A percentile compares a stretch with the other conserved stretches of the same genome.
Evolutionary conservation across 2,797 vertebrate genomes (phyloP).

Genomic region (Sebastes kiyomatsui): DNA sequence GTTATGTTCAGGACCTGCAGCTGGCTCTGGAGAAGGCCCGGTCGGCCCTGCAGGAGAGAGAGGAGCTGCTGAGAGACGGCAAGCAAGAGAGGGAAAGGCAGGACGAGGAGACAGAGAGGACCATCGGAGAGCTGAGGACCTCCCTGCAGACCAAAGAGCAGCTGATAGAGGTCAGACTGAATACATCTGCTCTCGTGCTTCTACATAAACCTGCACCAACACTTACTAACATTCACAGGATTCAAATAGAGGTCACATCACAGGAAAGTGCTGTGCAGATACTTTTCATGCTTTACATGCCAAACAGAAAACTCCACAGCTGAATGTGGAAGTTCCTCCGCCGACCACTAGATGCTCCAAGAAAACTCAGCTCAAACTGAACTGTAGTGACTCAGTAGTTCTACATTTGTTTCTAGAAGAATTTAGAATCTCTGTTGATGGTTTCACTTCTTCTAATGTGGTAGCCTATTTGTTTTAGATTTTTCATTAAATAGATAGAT

Average conservation of each 20-base stretch:
- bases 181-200: neutral
- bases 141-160: slow-evolving; percentile 86
- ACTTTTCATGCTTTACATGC: neutral
- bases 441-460: neutral
- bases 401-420: neutral
- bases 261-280: neutral
- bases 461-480: neutral
- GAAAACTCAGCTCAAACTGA: neutral
- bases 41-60: slow-evolving; percentile 82
- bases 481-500: neutral
- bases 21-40: slow-evolving; percentile 83
- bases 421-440: neutral
- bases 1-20: slow-evolving; percentile 84
- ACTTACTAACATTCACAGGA: neutral
- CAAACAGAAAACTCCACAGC: neutral
- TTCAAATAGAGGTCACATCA: neutral
- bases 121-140: slow-evolving; percentile 79
- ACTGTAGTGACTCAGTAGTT: neutral
- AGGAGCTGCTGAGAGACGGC: slow-evolving; percentile 78
- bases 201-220: neutral
- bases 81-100: slow-evolving; percentile 78
- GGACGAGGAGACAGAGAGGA: slow-evolving; percentile 81
- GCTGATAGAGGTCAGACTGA: slow-evolving; percentile 84
- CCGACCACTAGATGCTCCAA: neutral
- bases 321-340: neutral